Conservation (phyloP, 1,140 invertebrate species). For the Odontomachus brunneus region DNA sequence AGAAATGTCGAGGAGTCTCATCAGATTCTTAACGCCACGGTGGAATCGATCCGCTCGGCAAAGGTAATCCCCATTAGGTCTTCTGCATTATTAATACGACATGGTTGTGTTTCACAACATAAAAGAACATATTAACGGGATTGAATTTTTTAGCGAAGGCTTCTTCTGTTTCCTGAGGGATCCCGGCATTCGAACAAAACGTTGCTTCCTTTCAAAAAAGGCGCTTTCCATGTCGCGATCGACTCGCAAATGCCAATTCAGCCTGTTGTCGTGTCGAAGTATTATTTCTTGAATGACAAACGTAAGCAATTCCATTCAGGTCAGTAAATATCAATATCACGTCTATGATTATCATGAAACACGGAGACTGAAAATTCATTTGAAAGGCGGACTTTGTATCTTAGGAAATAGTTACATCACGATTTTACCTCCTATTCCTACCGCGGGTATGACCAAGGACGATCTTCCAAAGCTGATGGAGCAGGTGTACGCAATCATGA, state of each 20-base stretch:
- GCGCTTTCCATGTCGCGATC: slow-evolving; percentile 96
- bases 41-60: slow-evolving; percentile 88
- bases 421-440: slow-evolving; percentile 90
- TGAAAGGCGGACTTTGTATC: slow-evolving; percentile 5
- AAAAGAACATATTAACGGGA: background rate
- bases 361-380: background rate
- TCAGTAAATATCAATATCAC: slow-evolving; percentile 76
- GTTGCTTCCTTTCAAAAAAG: slow-evolving; percentile 95
- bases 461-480: slow-evolving; percentile 89
- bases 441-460: slow-evolving; percentile 87
- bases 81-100: background rate
- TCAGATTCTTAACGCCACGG: slow-evolving; percentile 90
- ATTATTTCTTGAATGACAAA: slow-evolving; percentile 92
- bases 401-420: slow-evolving; percentile 89
- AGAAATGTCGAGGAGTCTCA: slow-evolving; percentile 89
- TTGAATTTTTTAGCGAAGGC: slow-evolving; percentile 86
- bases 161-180: slow-evolving; percentile 93
- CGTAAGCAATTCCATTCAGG: slow-evolving; percentile 91
- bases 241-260: slow-evolving; percentile 93
- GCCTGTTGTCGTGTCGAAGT: slow-evolving; percentile 95
- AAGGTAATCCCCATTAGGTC: slow-evolving; percentile 84
- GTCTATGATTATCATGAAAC: background rate
- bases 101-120: too few relatives aligned
- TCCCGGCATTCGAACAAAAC: slow-evolving; percentile 89
- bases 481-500: slow-evolving; percentile 88